phyloP scores from a whole-genome alignment of 2,113 vertebrate species.

The Gymnobelideus leadbeateri region DNA sequence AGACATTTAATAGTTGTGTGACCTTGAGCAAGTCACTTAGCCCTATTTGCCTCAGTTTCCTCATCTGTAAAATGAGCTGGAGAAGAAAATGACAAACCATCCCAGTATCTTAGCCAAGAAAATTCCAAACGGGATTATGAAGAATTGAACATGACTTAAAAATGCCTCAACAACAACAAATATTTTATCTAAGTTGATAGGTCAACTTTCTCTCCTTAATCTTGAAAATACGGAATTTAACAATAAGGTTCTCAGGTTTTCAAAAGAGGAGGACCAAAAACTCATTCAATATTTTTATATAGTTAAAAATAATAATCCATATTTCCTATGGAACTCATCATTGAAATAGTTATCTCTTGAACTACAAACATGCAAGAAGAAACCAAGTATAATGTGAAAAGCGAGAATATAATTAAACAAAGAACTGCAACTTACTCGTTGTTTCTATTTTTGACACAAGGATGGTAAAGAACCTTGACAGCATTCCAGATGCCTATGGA shows the following conservation, averaged over 20 bases:
- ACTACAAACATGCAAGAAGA: slow-evolving; percentile 30
- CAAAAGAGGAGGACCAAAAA: not conserved
- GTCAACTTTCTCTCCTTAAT: not conserved
- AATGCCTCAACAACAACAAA: not conserved
- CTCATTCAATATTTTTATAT: not conserved
- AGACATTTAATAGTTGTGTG: not conserved
- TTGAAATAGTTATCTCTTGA: slow-evolving; percentile 51
- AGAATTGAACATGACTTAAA: not conserved
- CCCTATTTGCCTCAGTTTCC: not conserved
- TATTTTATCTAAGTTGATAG: not conserved
- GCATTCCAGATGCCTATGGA: slow-evolving; percentile 82
- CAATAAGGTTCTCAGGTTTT: slow-evolving; percentile 9
- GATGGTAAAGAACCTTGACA: slow-evolving; percentile 93
- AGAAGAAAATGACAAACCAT: not conserved
- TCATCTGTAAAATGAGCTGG: not conserved
- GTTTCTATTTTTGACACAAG: slow-evolving; percentile 87
- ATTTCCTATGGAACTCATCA: not conserved
- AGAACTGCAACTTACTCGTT: slow-evolving; percentile 88
- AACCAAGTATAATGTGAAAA: slow-evolving; percentile 5
- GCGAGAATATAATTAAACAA: not conserved
- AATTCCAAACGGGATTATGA: too few relatives aligned
- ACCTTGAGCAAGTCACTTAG: not conserved
- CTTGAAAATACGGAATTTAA: slow-evolving; percentile 49
- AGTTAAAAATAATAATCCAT: not conserved
- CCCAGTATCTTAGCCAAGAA: too few relatives aligned